Conservation (phyloP, 1,140 invertebrate species). For the Zaprionus lachaisei region DNA sequence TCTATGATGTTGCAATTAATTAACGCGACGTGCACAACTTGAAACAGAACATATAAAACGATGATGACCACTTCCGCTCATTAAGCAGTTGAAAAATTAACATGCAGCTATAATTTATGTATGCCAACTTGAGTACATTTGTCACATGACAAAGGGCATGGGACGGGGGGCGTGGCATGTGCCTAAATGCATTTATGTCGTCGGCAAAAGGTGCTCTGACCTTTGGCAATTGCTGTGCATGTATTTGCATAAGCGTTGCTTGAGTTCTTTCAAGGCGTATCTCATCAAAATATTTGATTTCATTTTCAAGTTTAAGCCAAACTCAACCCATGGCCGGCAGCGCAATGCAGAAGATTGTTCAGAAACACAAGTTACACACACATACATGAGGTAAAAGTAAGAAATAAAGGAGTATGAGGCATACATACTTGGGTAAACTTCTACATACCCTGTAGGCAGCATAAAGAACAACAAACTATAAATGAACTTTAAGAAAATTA, state of each 20-base stretch:
- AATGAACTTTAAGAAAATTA: neutral
- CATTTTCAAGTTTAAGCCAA: conserved; percentile 73
- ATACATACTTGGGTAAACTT: conserved; percentile 46
- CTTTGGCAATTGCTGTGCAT: conserved; percentile 29
- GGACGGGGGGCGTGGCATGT: conserved; percentile 14
- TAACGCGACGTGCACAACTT: conserved; percentile 75
- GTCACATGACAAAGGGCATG: neutral
- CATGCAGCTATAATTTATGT: conserved; percentile 73
- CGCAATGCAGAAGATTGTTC: conserved; percentile 18
- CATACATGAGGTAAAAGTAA: conserved; percentile 29
- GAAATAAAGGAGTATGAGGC: neutral
- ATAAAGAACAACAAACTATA: neutral
- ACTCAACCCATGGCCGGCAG: conserved; percentile 62
- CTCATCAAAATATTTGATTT: conserved; percentile 65
- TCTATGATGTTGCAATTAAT: conserved; percentile 48
- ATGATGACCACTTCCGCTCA: conserved; percentile 83
- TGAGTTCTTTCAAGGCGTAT: neutral
- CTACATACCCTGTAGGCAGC: neutral
- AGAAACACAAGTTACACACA: conserved; percentile 43
- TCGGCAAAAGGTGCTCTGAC: conserved; percentile 4
- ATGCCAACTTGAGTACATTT: conserved; percentile 16
- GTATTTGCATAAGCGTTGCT: conserved; percentile 56
- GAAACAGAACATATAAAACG: conserved; percentile 58
- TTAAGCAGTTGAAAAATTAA: conserved; percentile 84
- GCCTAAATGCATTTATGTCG: conserved; percentile 34